A percentile compares a stretch with the other conserved stretches of the same genome.
Conservation (phyloP, 2,113 vertebrate genomes). For the Hypomesus transpacificus region DNA sequence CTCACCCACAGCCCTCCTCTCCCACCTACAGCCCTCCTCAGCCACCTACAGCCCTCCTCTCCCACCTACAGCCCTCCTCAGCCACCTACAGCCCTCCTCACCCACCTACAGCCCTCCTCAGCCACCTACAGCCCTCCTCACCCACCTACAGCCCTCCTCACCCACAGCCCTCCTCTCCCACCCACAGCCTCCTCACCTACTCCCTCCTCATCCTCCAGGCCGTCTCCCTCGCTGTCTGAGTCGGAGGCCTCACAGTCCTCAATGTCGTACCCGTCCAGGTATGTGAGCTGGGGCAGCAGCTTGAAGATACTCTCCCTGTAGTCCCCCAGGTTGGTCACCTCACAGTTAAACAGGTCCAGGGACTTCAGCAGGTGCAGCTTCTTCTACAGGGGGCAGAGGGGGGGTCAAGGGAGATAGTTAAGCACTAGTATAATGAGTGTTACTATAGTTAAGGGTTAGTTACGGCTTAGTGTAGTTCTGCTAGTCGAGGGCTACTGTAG, state of each 20-base stretch:
- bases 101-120: too few relatives aligned
- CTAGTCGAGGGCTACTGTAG: too few relatives aligned
- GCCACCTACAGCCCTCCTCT: too few relatives aligned
- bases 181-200: conserved; percentile 73
- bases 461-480: too few relatives aligned
- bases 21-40: too few relatives aligned
- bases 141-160: background rate
- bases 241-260: conserved; percentile 78
- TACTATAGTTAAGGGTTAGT: too few relatives aligned
- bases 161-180: conserved; percentile 61
- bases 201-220: conserved; percentile 76
- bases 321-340: conserved; percentile 80
- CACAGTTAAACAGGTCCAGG: conserved; percentile 80
- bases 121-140: too few relatives aligned
- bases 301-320: conserved; percentile 79
- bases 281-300: conserved; percentile 78
- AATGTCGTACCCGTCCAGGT: conserved; percentile 78
- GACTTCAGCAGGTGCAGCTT: conserved; percentile 75
- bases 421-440: too few relatives aligned
- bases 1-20: conserved; percentile 49
- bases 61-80: background rate
- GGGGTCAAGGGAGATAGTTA: background rate
- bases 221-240: conserved; percentile 77
- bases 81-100: too few relatives aligned
- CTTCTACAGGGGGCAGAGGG: conserved; percentile 60